Evolutionary conservation across 2,888 invertebrate species (phyloP).

Genomic region (Chymomyza fuscimana): DNA sequence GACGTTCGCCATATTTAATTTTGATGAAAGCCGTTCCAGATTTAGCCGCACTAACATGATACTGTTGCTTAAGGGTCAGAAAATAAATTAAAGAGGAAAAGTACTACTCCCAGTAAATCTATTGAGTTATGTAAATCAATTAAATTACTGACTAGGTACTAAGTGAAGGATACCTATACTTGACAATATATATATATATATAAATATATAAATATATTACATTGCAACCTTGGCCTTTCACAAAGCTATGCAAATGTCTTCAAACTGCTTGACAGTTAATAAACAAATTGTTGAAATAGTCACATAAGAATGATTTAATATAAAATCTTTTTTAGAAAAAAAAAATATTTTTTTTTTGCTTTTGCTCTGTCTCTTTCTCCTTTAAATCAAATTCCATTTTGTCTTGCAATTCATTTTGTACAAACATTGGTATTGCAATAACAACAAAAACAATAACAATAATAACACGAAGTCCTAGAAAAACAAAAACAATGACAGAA

Average conservation of each 20-base stretch:
- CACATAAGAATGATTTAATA: neutral
- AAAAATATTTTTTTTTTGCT: conserved; percentile 7
- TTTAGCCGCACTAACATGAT: too few relatives aligned
- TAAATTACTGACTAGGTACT: too few relatives aligned
- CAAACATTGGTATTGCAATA: conserved; percentile 43
- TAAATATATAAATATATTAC: too few relatives aligned
- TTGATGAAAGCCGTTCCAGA: too few relatives aligned
- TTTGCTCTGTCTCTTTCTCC: conserved; percentile 12
- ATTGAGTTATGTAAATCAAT: too few relatives aligned
- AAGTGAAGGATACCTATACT: too few relatives aligned
- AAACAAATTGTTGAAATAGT: conserved; percentile 53
- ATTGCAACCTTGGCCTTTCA: too few relatives aligned
- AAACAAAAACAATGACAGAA: conserved; percentile 33
- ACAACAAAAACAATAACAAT: conserved; percentile 27
- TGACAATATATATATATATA: too few relatives aligned
- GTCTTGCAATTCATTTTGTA: conserved; percentile 36
- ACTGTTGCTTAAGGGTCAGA: too few relatives aligned
- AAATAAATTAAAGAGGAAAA: too few relatives aligned
- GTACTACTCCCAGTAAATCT: too few relatives aligned
- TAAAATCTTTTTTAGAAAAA: conserved; percentile 18
- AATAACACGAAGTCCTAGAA: conserved; percentile 40
- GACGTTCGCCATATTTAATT: too few relatives aligned
- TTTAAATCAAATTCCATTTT: conserved; percentile 56
- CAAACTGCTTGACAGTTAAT: conserved; percentile 48
- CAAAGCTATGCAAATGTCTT: neutral